Evolutionary conservation across 2,113 vertebrate genomes (phyloP).

Genomic region (Sebastes schlegelii): DNA sequence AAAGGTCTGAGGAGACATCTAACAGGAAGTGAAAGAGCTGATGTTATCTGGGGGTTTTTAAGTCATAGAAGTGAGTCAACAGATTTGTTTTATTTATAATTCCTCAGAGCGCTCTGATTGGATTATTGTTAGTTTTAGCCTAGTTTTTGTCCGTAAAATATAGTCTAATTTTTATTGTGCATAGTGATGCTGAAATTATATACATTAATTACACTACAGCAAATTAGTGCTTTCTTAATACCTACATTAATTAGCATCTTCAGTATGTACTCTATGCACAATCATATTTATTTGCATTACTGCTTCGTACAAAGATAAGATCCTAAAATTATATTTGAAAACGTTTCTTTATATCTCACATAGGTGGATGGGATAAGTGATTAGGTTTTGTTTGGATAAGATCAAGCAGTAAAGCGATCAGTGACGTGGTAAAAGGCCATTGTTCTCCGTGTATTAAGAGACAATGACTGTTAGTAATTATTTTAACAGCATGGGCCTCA

Average conservation of each 20-base stretch:
- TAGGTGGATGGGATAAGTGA: not conserved
- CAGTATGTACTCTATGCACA: no score
- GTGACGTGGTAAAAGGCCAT: slow-evolving; percentile 39
- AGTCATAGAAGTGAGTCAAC: not conserved
- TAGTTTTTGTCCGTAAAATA: no score
- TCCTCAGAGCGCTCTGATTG: not conserved
- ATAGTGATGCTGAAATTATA: not conserved
- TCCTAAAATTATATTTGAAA: not conserved
- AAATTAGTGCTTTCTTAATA: not conserved
- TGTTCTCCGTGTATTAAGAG: slow-evolving; percentile 32
- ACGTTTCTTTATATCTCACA: slow-evolving; percentile 4
- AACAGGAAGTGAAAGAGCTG: slow-evolving; percentile 10
- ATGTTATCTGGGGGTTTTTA: slow-evolving; percentile 20
- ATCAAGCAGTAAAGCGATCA: slow-evolving; percentile 53
- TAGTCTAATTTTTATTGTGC: no score
- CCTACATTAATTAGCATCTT: not conserved
- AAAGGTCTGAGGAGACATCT: slow-evolving; percentile 14
- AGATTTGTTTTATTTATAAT: slow-evolving; percentile 18
- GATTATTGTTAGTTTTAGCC: not conserved
- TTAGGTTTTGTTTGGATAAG: slow-evolving; percentile 37
- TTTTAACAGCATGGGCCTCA: slow-evolving; percentile 35
- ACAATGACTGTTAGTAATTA: slow-evolving; percentile 52
- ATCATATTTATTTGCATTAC: not conserved
- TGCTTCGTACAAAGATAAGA: not conserved
- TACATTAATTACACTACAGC: not conserved